phyloP scores from a whole-genome alignment of 2,797 vertebrate genomes.

The Syndactyla subalaris region DNA sequence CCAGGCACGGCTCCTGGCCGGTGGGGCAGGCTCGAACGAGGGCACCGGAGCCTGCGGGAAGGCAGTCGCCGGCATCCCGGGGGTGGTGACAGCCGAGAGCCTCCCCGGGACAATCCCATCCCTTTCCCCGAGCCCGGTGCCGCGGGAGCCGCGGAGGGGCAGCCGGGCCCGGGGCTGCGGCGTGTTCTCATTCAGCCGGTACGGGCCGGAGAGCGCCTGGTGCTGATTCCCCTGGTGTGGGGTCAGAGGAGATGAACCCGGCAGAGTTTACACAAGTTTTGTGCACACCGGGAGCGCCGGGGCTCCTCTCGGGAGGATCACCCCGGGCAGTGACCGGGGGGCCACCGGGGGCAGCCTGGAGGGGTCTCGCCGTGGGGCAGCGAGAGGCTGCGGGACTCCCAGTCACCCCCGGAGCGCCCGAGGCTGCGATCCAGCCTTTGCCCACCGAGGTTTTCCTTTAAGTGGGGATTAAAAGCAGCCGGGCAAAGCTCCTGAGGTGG shows the following conservation, averaged over 20 bases:
- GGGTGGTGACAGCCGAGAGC: not conserved
- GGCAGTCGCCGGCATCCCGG: not conserved
- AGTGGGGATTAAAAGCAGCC: not conserved
- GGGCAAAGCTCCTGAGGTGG: not conserved
- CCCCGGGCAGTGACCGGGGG: not conserved
- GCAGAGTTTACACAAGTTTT: not conserved
- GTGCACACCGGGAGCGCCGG: not conserved
- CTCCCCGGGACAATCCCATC: not conserved
- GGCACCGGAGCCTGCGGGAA: not conserved
- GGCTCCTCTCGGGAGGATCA: fast-evolving
- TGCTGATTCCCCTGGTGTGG: not conserved
- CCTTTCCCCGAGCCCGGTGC: not conserved
- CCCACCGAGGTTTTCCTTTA: not conserved
- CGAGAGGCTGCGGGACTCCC: not conserved
- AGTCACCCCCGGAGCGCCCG: fast-evolving
- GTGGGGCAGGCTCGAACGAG: not conserved
- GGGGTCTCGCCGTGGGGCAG: not conserved
- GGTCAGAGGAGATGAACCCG: not conserved
- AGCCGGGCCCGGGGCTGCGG: too few species aligned
- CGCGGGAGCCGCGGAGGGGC: too few species aligned
- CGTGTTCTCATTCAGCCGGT: not conserved
- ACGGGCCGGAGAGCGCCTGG: not conserved
- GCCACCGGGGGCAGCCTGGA: not conserved
- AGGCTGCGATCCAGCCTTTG: not conserved
- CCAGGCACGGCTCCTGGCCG: not conserved